These are phyloP conservation scores for Hirtodrosophila alboralis DNA, from an alignment of 2,888 invertebrate genomes.

Conservation along the genomic window DNA sequence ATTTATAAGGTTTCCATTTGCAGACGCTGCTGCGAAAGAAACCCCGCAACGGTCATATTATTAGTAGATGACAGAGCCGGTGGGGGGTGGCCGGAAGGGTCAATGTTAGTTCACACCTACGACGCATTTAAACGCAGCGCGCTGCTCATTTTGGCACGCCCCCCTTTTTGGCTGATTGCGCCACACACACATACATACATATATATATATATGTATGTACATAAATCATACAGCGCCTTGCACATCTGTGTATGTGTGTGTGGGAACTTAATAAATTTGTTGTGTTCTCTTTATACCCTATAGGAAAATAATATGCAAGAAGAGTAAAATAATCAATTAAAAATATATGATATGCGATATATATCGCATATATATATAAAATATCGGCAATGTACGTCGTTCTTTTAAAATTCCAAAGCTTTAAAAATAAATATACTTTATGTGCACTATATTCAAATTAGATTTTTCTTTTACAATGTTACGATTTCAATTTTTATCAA, in stretches of 20 bases:
- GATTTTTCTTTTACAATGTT: too few species aligned
- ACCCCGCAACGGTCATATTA: slow-evolving; percentile 55
- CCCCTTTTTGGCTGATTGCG: slow-evolving; percentile 17
- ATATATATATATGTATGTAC: too few species aligned
- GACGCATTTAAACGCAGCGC: slow-evolving; percentile 43
- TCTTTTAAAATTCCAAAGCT: too few species aligned
- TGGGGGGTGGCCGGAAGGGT: slow-evolving; percentile 1
- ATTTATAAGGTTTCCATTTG: slow-evolving; percentile 58
- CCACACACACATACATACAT: slow-evolving; percentile 28
- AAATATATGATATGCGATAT: too few species aligned
- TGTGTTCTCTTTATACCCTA: slow-evolving; percentile 30
- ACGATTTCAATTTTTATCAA: too few species aligned
- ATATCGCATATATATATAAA: too few species aligned
- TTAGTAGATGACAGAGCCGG: slow-evolving; percentile 26
- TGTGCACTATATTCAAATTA: too few species aligned
- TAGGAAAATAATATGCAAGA: not conserved
- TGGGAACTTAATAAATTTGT: slow-evolving; percentile 51
- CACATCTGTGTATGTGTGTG: slow-evolving; percentile 7
- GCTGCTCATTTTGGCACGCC: slow-evolving; percentile 25
- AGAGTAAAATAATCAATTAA: too few species aligned
- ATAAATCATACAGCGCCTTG: slow-evolving; percentile 58
- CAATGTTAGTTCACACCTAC: slow-evolving; percentile 61
- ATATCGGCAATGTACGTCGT: too few species aligned
- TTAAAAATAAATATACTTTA: too few species aligned
- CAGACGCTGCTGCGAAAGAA: slow-evolving; percentile 45